Conservation (phyloP, 1,140 invertebrate genomes). For the Drosophila sproati region DNA sequence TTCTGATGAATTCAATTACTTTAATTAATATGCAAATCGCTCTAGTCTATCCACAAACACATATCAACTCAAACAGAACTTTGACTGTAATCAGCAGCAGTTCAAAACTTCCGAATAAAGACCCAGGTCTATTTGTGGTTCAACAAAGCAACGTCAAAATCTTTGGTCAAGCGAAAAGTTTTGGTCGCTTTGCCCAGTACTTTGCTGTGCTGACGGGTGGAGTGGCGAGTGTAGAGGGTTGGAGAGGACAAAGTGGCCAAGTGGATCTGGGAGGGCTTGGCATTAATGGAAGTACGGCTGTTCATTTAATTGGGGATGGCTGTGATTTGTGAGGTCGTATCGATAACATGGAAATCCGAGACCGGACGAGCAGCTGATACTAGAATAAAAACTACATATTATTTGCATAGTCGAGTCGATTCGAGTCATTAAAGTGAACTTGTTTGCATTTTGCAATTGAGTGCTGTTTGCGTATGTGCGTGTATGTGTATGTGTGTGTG, state of each 20-base stretch:
- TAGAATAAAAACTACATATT: conserved; percentile 29
- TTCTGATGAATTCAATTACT: too few species aligned
- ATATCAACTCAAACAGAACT: neutral
- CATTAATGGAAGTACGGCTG: conserved; percentile 75
- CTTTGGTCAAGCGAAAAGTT: conserved; percentile 67
- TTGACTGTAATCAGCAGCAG: neutral
- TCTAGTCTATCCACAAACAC: too few species aligned
- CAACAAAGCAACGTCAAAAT: conserved; percentile 61
- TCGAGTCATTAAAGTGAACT: conserved; percentile 46
- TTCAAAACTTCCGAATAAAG: conserved; percentile 14
- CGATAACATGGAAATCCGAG: conserved; percentile 47
- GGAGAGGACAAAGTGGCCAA: too few species aligned
- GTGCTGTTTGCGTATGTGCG: neutral
- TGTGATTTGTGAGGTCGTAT: conserved; percentile 78
- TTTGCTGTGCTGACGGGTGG: neutral
- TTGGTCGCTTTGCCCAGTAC: conserved; percentile 46
- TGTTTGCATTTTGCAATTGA: conserved; percentile 39
- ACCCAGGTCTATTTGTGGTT: conserved; percentile 53
- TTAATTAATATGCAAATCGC: too few species aligned
- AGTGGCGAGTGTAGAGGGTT: too few species aligned
- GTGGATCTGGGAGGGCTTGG: conserved; percentile 42
- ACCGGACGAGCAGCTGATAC: conserved; percentile 8
- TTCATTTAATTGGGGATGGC: conserved; percentile 67
- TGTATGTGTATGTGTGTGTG: neutral
- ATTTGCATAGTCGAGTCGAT: conserved; percentile 38